These are phyloP conservation scores for Deilephila porcellus DNA, from an alignment of 2,888 invertebrate species.

Conservation along the genomic window DNA sequence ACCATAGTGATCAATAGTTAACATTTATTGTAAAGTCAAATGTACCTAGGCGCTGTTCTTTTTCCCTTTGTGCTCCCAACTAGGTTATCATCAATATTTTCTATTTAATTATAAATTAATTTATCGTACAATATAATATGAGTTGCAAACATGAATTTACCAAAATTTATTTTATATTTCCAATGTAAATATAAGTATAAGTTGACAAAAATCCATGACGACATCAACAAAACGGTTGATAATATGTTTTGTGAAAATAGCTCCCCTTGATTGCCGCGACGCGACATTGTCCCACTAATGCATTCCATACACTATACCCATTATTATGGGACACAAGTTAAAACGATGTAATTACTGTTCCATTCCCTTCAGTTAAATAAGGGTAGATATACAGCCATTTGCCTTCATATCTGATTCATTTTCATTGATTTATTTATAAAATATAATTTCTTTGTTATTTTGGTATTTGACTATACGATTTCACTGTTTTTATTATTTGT, in stretches of 20 bases:
- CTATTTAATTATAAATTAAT: too few species aligned
- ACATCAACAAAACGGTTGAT: constrained; percentile 30
- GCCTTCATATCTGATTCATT: constrained; percentile 16
- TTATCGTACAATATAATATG: too few species aligned
- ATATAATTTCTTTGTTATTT: not conserved
- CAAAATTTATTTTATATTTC: not conserved
- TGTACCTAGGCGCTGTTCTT: too few species aligned
- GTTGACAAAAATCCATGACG: not conserved
- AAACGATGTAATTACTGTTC: constrained; percentile 79
- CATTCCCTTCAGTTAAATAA: constrained; percentile 62
- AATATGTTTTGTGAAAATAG: constrained; percentile 49
- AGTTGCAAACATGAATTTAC: too few species aligned
- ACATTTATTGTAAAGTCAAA: too few species aligned
- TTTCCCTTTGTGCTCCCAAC: too few species aligned
- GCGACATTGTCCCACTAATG: constrained; percentile 71
- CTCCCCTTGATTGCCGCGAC: constrained; percentile 49
- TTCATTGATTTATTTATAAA: not conserved
- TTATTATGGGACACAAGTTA: constrained; percentile 77
- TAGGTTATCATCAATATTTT: too few species aligned
- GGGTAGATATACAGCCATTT: constrained; percentile 67
- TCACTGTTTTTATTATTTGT: too few species aligned
- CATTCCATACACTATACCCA: constrained; percentile 65
- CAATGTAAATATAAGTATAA: not conserved
- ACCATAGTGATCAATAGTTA: too few species aligned
- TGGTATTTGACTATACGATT: too few species aligned